These are phyloP conservation scores for Hypothenemus hampei DNA, from an alignment of 1,140 invertebrate genomes.

Conservation along the genomic window DNA sequence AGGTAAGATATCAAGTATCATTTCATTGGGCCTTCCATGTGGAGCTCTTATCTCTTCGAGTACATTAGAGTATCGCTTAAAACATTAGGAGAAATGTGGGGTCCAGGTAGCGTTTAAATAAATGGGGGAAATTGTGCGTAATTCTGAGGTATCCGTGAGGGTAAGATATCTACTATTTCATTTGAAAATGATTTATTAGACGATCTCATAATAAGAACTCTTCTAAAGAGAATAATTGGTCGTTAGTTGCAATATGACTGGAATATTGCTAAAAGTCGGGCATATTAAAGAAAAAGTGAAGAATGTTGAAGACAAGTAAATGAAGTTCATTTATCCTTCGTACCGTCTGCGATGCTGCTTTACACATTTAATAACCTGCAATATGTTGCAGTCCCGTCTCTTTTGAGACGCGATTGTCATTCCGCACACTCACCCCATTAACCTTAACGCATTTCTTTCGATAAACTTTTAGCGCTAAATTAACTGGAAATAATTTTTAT, in stretches of 20 bases:
- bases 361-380: slow-evolving; percentile 30
- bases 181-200: too few relatives aligned
- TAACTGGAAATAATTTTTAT: slow-evolving; percentile 27
- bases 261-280: not conserved
- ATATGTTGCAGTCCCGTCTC: slow-evolving; percentile 27
- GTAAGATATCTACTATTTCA: too few relatives aligned
- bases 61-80: slow-evolving; percentile 14
- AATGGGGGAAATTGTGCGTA: slow-evolving; percentile 26
- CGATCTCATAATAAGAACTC: too few relatives aligned
- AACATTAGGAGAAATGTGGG: slow-evolving; percentile 24
- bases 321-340: slow-evolving; percentile 16
- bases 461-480: slow-evolving; percentile 26
- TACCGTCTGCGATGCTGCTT: slow-evolving; percentile 18
- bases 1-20: slow-evolving; percentile 7
- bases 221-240: not conserved
- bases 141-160: slow-evolving; percentile 19
- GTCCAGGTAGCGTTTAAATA: slow-evolving; percentile 25
- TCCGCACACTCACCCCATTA: slow-evolving; percentile 27
- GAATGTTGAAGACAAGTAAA: slow-evolving; percentile 26
- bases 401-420: slow-evolving; percentile 27
- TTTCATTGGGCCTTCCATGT: slow-evolving; percentile 9
- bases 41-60: slow-evolving; percentile 21
- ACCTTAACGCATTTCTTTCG: slow-evolving; percentile 16
- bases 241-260: not conserved
- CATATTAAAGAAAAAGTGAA: slow-evolving; percentile 17